These are phyloP conservation scores for Rhamnusium bicolor DNA, from an alignment of 2,888 invertebrate species.

Conservation along the genomic window DNA sequence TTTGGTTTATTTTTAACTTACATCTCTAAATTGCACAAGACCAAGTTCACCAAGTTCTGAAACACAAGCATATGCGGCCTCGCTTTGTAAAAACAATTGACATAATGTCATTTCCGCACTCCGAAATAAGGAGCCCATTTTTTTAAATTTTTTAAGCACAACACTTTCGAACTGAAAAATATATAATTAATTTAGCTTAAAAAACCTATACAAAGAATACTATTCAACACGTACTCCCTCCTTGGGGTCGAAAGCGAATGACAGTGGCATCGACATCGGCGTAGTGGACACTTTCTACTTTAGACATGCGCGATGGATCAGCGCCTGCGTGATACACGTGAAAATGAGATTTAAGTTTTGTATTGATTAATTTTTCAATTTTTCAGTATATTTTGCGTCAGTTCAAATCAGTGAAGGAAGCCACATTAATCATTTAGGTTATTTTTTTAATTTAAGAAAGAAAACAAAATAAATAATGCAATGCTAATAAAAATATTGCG, in stretches of 20 bases:
- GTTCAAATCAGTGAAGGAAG: no score
- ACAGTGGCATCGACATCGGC: conserved; percentile 32
- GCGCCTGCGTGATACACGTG: no score
- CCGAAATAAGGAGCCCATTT: conserved; percentile 93
- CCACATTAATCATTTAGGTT: no score
- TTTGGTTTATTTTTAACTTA: conserved; percentile 72
- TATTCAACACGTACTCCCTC: conserved; percentile 39
- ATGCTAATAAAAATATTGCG: no score
- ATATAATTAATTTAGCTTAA: not conserved
- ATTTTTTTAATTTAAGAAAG: no score
- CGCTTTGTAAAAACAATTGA: conserved; percentile 98
- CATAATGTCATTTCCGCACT: conserved; percentile 99
- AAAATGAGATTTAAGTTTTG: no score
- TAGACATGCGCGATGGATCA: conserved; percentile 16
- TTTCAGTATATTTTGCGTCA: no score
- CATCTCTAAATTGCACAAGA: conserved; percentile 96
- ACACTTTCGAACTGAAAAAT: not conserved
- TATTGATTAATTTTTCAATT: no score
- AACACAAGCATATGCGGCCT: conserved; percentile 98
- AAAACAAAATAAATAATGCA: no score
- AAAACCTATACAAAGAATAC: not conserved
- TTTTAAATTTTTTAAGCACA: conserved; percentile 48
- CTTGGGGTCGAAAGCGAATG: conserved; percentile 46
- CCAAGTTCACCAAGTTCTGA: conserved; percentile 98
- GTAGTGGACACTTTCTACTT: conserved; percentile 15